Evolutionary conservation across 2,113 vertebrate species (phyloP), one percentile per base, ranked within the genome.

Genomic region (Phrynosoma platyrhinos): DNA sequence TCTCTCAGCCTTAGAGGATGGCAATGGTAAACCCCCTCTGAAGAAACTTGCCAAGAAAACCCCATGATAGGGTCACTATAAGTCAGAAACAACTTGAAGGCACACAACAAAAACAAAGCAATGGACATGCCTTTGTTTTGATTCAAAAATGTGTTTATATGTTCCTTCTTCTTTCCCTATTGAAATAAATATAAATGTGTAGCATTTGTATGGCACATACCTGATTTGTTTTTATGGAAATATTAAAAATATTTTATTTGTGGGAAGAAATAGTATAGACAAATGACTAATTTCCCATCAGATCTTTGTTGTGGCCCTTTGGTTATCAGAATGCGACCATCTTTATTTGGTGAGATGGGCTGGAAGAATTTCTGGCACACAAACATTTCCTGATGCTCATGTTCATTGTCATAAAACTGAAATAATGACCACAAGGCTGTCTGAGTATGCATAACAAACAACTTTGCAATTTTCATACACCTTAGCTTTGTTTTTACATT

Each of bases 401-500:
- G 23, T 40, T 84, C 62, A 53, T 58, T 62, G 32, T 72, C 72
- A 85, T 76, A 62, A 64, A 74, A 72, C 21, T 62, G 53, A 9
- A 75, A 76, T 40, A 76, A 85, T 64, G 72, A 75, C 83, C 20
- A 40, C 52, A 75, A 25, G 25, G 5, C 30, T 84, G 52, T 21
- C 14, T 62, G 21, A 42, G 53, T 7, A 3, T 27, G 21, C 32
- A 4, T 12, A 62, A 62, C 52, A 75, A 75, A 72, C 68, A 84
- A 10, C 71, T 55, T 75, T 74, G 30, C 20, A 52, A 20, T 84
- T 75, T 84, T 62, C 72, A 52, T 42, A 76, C 72, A 66, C 74
- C 84, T 78, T 27, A 23, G 40, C 74, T 79, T 86, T 78, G 40
- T 77, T 66, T 85, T 85, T 64, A 58, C 58, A 76, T 42, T 64